phyloP scores from a whole-genome alignment of 2,797 vertebrate genomes.

The Rhinatrema bivittatum region DNA sequence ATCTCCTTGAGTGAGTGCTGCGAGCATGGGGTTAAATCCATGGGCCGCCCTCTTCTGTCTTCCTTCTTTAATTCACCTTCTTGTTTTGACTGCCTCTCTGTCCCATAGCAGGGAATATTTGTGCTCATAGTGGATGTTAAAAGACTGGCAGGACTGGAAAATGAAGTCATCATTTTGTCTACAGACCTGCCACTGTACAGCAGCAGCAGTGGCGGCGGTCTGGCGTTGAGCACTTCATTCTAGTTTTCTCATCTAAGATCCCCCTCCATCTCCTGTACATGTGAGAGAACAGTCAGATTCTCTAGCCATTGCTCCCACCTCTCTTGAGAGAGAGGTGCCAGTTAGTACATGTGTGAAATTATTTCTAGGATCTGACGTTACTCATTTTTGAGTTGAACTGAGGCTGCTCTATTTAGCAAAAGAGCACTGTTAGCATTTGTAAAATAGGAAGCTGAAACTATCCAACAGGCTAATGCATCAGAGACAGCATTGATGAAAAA shows the following conservation, averaged over 20 bases:
- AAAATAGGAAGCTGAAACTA: neutral
- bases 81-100: conserved; percentile 2
- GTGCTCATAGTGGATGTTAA: neutral
- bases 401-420: too few relatives aligned
- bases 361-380: conserved; percentile 10
- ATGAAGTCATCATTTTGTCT: conserved; percentile 14
- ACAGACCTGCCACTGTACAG: conserved; percentile 4
- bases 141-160: conserved; percentile 12
- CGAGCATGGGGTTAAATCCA: too few relatives aligned
- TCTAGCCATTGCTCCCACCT: neutral
- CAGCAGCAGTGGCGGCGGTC: conserved; percentile 1
- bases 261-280: conserved; percentile 1
- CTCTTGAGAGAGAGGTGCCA: conserved; percentile 26
- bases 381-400: neutral
- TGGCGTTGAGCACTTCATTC: conserved; percentile 6
- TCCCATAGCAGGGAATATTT: conserved; percentile 4
- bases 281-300: conserved; percentile 22
- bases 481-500: too few relatives aligned
- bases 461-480: neutral
- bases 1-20: neutral
- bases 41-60: neutral
- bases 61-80: too few relatives aligned
- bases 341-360: conserved; percentile 19
- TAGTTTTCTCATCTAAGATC: conserved; percentile 1
- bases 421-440: too few relatives aligned